Evolutionary conservation across 2,797 vertebrate species (phyloP), one percentile per base, ranked within the genome.

Genomic region (Tamandua tetradactyla): DNA sequence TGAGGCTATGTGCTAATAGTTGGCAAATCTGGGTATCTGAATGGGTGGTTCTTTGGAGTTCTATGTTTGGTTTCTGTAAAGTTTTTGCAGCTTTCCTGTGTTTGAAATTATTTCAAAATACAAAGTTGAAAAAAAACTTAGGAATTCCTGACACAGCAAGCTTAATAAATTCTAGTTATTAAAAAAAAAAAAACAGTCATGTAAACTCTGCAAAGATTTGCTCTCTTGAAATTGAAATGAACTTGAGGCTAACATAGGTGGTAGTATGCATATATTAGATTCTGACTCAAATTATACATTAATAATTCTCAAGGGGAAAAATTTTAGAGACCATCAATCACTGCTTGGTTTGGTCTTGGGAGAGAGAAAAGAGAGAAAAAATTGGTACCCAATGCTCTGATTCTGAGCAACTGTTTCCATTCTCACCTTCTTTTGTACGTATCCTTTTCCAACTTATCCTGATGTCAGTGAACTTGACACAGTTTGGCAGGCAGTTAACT

Each of bases 261-360:
- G 8, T 88, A 69, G 37, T 57, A 68, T 71, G 81, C 20, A 32
- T 79, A 42, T 86, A 74, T 91, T 66, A 59, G 37, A 87, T 88
- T 94, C 42, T 90, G n/a, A 81, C n/a, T 72, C 42, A 93, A 83
- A 22, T 91, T 94, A 66, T 30, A 74, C 32, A 88, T 71, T 92
- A 66, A 59, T 42, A 23, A 47, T 80, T 83, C 76, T 55, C 25
- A 37, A 25, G 37, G 37, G n/a, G 12, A 30, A 47, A 30, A 64
- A 30, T 37, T 37, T 74, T 86, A 27, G 47, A 49, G 23, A n/a
- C 6, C 7, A 62, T 25, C 4, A 20, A 14, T 25, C n/a, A 20
- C 5, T 2, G 22, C 27, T 92, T 72, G 44, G 47, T 75, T 66
- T 49, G 17, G 8, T 71, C 81, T 68, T 37, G n/a, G 61, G 30